Evolutionary conservation across 1,140 invertebrate species (phyloP).

Genomic region (Dreissena rostriformis): DNA sequence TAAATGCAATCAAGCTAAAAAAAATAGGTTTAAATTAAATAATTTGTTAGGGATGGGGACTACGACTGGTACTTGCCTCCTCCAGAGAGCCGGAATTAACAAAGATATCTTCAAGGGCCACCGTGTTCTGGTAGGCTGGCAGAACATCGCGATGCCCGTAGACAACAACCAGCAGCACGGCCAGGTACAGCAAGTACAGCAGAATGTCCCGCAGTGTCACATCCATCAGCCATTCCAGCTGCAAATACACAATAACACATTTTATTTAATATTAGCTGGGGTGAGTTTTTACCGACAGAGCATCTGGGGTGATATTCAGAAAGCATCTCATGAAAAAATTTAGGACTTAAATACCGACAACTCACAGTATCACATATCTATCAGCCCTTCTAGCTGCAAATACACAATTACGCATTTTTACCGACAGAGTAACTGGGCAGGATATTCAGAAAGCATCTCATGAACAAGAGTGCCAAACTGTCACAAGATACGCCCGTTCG

Average conservation of each 20-base stretch:
- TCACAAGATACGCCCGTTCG: no score
- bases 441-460: no score
- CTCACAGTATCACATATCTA: no score
- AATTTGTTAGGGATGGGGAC: no score
- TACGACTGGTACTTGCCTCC: constrained; percentile 24
- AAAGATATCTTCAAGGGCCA: constrained; percentile 60
- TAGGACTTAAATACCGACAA: not conserved
- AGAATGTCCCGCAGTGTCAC: constrained; percentile 58
- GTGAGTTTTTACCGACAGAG: not conserved
- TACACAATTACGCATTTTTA: no score
- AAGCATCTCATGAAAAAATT: not conserved
- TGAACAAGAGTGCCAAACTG: no score
- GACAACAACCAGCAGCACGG: constrained; percentile 53
- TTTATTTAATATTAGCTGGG: not conserved
- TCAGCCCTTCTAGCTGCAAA: no score
- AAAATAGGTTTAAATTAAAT: no score
- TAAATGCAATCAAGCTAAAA: no score
- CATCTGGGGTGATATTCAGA: not conserved
- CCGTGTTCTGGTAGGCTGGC: constrained; percentile 35
- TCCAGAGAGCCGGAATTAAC: constrained; percentile 49
- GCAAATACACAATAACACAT: not conserved
- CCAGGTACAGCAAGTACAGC: constrained; percentile 61
- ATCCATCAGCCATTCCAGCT: constrained; percentile 57
- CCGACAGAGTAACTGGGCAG: no score
- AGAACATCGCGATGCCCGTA: constrained; percentile 62